Evolutionary conservation across 2,888 invertebrate species (phyloP).

Genomic region (Orchesella flavescens): DNA sequence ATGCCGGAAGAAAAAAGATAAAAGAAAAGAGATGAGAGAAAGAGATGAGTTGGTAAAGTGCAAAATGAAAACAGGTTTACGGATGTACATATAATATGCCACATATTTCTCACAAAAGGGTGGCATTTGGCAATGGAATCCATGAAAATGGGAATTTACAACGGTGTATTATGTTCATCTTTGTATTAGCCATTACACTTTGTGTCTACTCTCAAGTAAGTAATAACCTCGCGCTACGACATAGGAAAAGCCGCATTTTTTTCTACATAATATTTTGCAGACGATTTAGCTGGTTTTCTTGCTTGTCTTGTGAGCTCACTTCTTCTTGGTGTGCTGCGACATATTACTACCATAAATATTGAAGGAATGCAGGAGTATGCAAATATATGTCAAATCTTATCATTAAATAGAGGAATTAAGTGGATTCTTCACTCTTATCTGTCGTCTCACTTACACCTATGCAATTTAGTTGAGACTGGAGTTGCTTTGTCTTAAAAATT

Average conservation of each 20-base stretch:
- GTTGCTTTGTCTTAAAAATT: too few relatives aligned
- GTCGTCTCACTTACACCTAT: not conserved
- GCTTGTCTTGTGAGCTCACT: too few relatives aligned
- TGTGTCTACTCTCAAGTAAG: too few relatives aligned
- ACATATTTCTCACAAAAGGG: constrained; percentile 45
- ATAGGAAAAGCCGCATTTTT: too few relatives aligned
- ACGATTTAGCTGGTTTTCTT: too few relatives aligned
- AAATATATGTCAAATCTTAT: constrained; percentile 34
- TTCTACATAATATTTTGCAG: too few relatives aligned
- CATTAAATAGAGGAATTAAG: constrained; percentile 27
- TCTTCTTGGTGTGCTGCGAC: too few relatives aligned
- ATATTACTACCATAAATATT: too few relatives aligned
- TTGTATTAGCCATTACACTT: too few relatives aligned
- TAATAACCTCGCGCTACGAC: too few relatives aligned
- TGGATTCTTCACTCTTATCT: constrained; percentile 21
- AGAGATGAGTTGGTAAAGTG: constrained; percentile 46
- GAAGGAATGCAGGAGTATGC: constrained; percentile 23
- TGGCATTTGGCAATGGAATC: constrained; percentile 45
- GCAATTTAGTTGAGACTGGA: too few relatives aligned
- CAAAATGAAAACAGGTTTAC: constrained; percentile 51
- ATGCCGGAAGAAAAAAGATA: constrained; percentile 58
- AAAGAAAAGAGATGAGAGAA: not conserved
- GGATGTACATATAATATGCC: not conserved
- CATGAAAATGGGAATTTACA: constrained; percentile 38
- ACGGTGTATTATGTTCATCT: too few relatives aligned